Evolutionary conservation across 2,797 vertebrate species (phyloP), one percentile per base, ranked within the genome.

Genomic region (Sus cebifrons): DNA sequence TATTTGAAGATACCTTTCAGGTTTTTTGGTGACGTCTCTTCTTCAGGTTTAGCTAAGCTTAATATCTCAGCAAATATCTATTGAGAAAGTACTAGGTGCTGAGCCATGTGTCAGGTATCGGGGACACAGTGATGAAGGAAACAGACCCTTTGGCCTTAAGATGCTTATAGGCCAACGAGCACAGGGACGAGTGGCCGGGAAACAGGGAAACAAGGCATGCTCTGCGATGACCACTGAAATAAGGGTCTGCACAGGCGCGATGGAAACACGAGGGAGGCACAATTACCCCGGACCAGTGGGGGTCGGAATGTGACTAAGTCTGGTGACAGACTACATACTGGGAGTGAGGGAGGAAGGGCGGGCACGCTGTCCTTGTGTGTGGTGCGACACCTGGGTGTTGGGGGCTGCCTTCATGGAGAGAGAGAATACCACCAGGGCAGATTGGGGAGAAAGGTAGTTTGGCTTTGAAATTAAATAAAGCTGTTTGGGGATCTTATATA

Each of bases 391-490:
- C 14, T 32, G 3, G 10, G 15, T 73, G 20, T 6, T 14, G 3
- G 23, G 16, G 29, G 15, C 36, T 32, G 2, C 13, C 49, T 82
- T 52, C 8, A 15, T 29, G 25, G 52, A 75, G 78, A 62, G 52
- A 74, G 23, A 83, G 5, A 36, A 52, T 15, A 29, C 40, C 52
- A 20, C 5, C 12, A 68, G 58, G 3, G 14, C 52, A 9, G 70
- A 54, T 27, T 27, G 2, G 10, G 58, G 40, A 15, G 16, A 78
- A 94, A 18, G 10, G 8, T 16, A 14, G 23, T 25, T 81, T 82
- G 56, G 29, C 56, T 79, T 91, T 75, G 18, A 92, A 75, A 89
- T 58, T 40, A 94, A 91, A 56, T 23, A 14, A 77, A 91, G 32
- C 52, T 81, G 21, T n/a, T 65, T 29, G 13, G 17, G 36, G 32